Conservation (phyloP, 1,140 invertebrate genomes). For the Archivesica marissinica region DNA sequence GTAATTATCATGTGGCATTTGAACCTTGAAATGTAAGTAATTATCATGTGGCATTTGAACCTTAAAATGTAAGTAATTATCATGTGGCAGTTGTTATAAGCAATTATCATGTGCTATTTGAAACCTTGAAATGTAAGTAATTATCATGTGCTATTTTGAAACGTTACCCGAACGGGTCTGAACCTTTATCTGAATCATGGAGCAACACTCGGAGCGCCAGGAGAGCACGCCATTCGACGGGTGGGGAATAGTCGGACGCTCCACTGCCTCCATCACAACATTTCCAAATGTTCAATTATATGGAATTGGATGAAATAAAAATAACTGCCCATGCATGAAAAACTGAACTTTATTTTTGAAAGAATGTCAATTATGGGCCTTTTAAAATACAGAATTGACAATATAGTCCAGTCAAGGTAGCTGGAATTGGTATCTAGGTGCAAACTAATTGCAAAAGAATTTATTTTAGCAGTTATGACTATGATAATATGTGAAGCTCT, state of each 20-base stretch:
- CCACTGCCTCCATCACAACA: neutral
- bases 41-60: neutral
- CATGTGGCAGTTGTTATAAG: neutral
- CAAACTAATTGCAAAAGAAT: too few species aligned
- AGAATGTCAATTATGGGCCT: too few species aligned
- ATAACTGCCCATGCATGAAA: too few species aligned
- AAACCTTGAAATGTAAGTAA: too few species aligned
- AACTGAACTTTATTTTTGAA: too few species aligned
- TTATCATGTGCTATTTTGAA: neutral
- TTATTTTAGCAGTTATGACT: too few species aligned
- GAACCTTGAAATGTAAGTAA: neutral
- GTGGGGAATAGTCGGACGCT: neutral
- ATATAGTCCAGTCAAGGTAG: too few species aligned
- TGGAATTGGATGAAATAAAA: neutral
- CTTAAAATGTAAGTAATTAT: neutral
- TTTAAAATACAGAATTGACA: too few species aligned
- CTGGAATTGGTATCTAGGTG: too few species aligned
- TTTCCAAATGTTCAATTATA: neutral
- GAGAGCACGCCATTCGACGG: neutral
- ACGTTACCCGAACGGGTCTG: neutral
- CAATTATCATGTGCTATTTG: neutral
- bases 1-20: neutral
- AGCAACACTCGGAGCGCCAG: neutral
- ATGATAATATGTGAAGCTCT: too few species aligned
- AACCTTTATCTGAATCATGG: neutral